Conservation (phyloP, 2,113 vertebrate genomes). For the Oceanites oceanicus region DNA sequence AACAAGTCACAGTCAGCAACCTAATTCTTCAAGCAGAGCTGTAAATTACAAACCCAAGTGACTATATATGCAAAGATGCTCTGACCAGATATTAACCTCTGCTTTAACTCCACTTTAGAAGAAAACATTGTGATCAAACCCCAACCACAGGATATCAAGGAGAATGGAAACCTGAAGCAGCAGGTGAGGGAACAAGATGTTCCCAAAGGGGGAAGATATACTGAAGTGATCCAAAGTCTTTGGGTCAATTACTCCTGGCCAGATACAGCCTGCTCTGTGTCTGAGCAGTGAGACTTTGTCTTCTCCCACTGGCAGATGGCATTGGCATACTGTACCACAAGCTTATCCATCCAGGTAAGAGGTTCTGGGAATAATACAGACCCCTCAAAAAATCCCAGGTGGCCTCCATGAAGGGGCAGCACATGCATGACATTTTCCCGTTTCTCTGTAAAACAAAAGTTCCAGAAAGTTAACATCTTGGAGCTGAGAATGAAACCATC, state of each 20-base stretch:
- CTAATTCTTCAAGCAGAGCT: constrained; percentile 60
- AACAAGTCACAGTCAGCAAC: constrained; percentile 15
- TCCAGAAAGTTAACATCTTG: background rate
- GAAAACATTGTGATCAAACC: constrained; percentile 62
- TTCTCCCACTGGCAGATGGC: constrained; percentile 97
- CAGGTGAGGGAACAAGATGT: constrained; percentile 32
- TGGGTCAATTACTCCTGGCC: constrained; percentile 68
- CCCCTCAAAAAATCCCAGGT: constrained; percentile 98
- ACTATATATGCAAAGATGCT: background rate
- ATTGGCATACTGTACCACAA: constrained; percentile 92
- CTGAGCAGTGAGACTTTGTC: constrained; percentile 89
- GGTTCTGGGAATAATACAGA: constrained; percentile 95
- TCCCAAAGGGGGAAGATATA: constrained; percentile 44
- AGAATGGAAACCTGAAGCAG: constrained; percentile 70
- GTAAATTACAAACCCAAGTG: constrained; percentile 44
- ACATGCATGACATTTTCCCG: constrained; percentile 92
- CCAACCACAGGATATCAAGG: constrained; percentile 31
- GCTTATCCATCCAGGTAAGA: constrained; percentile 99
- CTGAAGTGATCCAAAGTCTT: constrained; percentile 52
- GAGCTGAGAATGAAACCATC: background rate
- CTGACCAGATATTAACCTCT: constrained; percentile 2
- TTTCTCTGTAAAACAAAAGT: constrained; percentile 80
- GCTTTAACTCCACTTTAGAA: constrained; percentile 10
- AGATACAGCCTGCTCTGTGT: constrained; percentile 70
- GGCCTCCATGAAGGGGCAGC: constrained; percentile 93